Percentiles rank a stretch among this genome's conserved stretches.
Conservation (phyloP, 2,113 vertebrate genomes). For the Halichoerus grypus region DNA sequence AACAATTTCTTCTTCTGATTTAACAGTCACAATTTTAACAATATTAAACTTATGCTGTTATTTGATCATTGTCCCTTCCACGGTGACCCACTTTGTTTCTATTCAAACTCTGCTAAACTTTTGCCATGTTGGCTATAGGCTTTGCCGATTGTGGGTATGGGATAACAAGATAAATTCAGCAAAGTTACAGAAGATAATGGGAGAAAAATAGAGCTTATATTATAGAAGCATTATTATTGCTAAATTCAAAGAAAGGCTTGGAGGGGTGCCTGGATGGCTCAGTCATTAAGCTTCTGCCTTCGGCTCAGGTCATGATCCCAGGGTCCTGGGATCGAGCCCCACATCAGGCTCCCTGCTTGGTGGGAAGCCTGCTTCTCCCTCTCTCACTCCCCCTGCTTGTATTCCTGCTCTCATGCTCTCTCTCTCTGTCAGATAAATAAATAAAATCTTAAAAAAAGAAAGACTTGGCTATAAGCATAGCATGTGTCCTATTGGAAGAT, state of each 20-base stretch:
- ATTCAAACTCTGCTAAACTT: neutral
- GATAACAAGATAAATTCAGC: neutral
- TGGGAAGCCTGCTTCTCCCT: too few relatives aligned
- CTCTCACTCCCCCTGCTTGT: too few relatives aligned
- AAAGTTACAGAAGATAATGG: neutral
- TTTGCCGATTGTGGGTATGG: accelerated
- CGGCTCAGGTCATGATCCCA: too few relatives aligned
- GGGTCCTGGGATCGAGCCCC: too few relatives aligned
- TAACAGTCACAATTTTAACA: neutral
- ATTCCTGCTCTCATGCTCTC: too few relatives aligned
- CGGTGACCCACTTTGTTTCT: neutral
- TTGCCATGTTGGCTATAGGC: neutral
- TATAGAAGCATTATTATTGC: neutral
- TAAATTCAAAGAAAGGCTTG: neutral
- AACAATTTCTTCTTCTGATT: neutral
- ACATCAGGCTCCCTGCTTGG: too few relatives aligned
- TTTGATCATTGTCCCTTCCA: neutral
- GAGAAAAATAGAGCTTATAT: neutral
- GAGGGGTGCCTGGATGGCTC: too few relatives aligned
- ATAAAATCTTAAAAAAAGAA: neutral
- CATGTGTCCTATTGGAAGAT: neutral
- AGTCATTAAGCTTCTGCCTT: too few relatives aligned
- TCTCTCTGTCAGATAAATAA: too few relatives aligned
- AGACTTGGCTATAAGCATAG: neutral
- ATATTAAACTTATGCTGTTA: neutral